phyloP scores from a whole-genome alignment of 2,888 invertebrate genomes.

The Theodoxus fluviatilis region DNA sequence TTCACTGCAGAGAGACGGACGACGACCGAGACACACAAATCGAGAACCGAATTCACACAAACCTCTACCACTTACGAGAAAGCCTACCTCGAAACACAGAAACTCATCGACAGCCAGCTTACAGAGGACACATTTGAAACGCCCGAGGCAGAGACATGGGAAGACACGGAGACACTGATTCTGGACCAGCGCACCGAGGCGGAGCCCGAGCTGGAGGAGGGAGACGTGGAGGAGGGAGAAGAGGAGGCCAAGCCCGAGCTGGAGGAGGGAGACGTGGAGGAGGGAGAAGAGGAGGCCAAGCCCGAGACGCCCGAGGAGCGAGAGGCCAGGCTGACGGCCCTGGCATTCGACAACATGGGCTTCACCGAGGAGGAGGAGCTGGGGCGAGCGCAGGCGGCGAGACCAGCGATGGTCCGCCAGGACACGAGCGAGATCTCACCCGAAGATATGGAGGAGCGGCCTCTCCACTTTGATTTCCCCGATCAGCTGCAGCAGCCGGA shows the following conservation, averaged over 20 bases:
- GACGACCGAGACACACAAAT: no score
- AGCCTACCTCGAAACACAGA: no score
- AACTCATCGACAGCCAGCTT: no score
- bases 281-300: neutral
- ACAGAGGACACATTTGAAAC: no score
- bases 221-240: neutral
- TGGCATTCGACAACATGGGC: conserved; percentile 67
- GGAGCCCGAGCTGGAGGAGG: conserved; percentile 19
- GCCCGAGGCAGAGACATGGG: no score
- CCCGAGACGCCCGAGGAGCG: neutral
- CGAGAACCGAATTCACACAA: no score
- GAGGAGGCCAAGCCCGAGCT: neutral
- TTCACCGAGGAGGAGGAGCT: conserved; percentile 59
- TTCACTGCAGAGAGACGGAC: no score
- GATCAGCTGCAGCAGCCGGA: conserved; percentile 27
- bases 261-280: neutral
- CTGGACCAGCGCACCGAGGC: conserved; percentile 23
- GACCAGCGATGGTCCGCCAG: conserved; percentile 28
- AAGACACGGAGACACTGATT: no score
- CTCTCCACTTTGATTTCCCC: conserved; percentile 45
- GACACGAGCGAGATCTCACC: conserved; percentile 50
- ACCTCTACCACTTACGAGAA: no score
- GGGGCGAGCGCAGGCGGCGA: neutral
- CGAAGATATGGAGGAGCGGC: conserved; percentile 52
- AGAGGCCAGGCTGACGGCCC: conserved; percentile 33